These are phyloP conservation scores for Buceros bicornis DNA, from an alignment of 2,797 vertebrate species.

Conservation along the genomic window DNA sequence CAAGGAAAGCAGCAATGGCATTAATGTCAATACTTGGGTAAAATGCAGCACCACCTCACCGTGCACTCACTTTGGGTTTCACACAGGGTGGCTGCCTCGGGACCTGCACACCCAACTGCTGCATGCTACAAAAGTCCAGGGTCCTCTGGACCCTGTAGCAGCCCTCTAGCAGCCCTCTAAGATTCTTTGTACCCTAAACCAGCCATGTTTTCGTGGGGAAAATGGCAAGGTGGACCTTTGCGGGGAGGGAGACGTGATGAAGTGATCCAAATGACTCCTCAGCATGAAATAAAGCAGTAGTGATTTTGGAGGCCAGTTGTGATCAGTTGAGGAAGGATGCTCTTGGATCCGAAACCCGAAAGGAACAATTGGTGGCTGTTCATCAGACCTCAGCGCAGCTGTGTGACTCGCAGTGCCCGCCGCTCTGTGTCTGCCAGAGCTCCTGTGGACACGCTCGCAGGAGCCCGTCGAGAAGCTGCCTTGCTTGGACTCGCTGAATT, in stretches of 20 bases:
- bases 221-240: too few species aligned
- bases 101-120: too few species aligned
- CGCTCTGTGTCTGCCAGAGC: not conserved
- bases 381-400: not conserved
- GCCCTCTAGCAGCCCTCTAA: too few species aligned
- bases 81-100: too few species aligned
- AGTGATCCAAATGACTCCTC: not conserved
- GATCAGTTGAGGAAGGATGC: not conserved
- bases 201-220: too few species aligned
- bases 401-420: not conserved
- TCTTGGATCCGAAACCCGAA: not conserved
- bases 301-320: not conserved
- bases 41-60: too few species aligned
- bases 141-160: too few species aligned
- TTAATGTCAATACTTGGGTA: too few species aligned
- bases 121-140: too few species aligned
- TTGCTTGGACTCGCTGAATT: not conserved
- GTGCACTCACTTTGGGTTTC: too few species aligned
- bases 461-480: not conserved
- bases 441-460: not conserved
- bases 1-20: too few species aligned
- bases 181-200: too few species aligned
- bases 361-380: not conserved
- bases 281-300: not conserved
- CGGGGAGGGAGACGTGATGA: not conserved